Conservation (phyloP, 2,113 vertebrate genomes). For the Seriola dumerili region DNA sequence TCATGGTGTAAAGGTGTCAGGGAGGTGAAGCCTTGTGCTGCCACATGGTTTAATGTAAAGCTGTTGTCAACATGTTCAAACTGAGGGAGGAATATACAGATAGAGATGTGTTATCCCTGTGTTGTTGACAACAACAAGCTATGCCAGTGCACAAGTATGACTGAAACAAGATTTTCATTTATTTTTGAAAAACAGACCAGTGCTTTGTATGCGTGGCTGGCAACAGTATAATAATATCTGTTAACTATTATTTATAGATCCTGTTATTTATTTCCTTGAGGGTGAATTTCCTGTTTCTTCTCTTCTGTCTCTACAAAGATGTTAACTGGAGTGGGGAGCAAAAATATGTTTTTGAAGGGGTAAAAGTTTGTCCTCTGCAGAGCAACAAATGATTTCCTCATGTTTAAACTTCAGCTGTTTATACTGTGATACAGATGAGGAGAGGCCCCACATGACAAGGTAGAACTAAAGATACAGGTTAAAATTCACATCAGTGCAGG, state of each 20-base stretch:
- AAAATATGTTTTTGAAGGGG: neutral
- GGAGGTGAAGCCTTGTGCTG: conserved; percentile 1
- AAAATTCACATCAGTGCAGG: neutral
- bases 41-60: conserved; percentile 32
- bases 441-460: neutral
- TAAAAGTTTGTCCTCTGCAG: neutral
- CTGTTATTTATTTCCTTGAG: neutral
- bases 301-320: neutral
- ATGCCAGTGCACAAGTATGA: neutral
- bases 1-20: conserved; percentile 20
- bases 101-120: neutral
- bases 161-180: neutral
- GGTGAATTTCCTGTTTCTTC: neutral
- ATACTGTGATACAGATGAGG: neutral
- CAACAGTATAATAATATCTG: neutral
- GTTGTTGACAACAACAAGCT: neutral
- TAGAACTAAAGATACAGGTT: too few species aligned
- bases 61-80: conserved; percentile 17
- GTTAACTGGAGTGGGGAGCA: neutral
- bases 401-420: conserved; percentile 4
- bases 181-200: neutral
- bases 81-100: neutral
- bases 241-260: neutral
- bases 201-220: neutral
- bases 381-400: neutral